Conservation (phyloP, 2,113 vertebrate species). For the Menidia beryllina region DNA sequence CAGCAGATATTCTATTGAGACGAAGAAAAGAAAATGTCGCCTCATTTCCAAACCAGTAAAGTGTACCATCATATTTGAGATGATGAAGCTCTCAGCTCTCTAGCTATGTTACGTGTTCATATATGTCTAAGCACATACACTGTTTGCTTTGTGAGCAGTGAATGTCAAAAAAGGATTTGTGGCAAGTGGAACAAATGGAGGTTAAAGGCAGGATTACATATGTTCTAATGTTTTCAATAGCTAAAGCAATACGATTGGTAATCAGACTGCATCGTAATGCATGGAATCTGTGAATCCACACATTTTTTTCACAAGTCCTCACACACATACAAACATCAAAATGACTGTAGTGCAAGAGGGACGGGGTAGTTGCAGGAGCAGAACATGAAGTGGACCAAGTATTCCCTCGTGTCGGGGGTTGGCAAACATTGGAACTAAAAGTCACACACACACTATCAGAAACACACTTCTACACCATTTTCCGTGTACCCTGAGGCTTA, state of each 20-base stretch:
- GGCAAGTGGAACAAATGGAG: not conserved
- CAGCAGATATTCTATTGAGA: not conserved
- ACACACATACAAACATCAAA: not conserved
- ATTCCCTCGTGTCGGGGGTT: slow-evolving; percentile 23
- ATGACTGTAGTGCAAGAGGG: slow-evolving; percentile 13
- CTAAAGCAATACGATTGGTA: slow-evolving; percentile 8
- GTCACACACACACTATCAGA: slow-evolving; percentile 9
- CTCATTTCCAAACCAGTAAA: not conserved
- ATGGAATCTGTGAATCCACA: not conserved
- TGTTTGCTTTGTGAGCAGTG: no score
- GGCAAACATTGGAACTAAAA: slow-evolving; percentile 37
- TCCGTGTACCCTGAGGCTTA: slow-evolving; percentile 41
- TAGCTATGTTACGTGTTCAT: no score
- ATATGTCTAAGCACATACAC: no score
- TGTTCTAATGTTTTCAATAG: not conserved
- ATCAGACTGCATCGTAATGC: not conserved
- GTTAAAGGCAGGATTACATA: not conserved
- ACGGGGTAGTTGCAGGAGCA: slow-evolving; percentile 11
- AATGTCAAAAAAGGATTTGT: no score
- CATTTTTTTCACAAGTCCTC: not conserved
- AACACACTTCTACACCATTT: slow-evolving; percentile 10
- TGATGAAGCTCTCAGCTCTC: no score
- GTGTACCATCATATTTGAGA: no score
- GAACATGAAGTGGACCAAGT: slow-evolving; percentile 31
- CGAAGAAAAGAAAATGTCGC: not conserved